phyloP scores from a whole-genome alignment of 2,113 vertebrate genomes.

The Camelus dromedarius region DNA sequence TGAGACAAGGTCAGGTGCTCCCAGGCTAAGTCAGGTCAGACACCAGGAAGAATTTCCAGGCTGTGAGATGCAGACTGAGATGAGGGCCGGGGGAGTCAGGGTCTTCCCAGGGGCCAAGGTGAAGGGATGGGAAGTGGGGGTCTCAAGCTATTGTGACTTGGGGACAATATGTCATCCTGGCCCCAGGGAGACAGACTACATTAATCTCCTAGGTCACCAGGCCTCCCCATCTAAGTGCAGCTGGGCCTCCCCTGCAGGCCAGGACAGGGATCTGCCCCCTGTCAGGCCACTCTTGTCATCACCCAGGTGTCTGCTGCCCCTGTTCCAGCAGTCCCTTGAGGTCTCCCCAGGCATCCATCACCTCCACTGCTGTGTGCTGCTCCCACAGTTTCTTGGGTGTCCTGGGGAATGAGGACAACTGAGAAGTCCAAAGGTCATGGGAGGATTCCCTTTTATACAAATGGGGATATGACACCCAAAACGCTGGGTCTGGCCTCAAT shows the following conservation, averaged over 20 bases:
- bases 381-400: slow-evolving; percentile 60
- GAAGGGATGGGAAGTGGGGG: neutral
- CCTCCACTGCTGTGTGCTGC: neutral
- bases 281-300: neutral
- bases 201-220: neutral
- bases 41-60: neutral
- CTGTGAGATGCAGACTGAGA: neutral
- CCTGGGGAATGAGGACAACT: slow-evolving; percentile 35
- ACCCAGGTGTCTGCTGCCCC: neutral
- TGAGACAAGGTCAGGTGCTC: neutral
- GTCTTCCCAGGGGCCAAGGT: neutral
- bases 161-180: neutral
- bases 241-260: neutral
- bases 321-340: neutral
- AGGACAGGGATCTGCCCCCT: neutral
- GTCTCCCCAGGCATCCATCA: neutral
- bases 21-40: neutral
- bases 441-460: neutral
- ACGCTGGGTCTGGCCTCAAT: neutral
- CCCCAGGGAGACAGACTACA: neutral
- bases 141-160: neutral
- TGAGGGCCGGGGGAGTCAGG: neutral
- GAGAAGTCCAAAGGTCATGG: neutral
- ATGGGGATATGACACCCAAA: neutral
- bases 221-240: neutral